Evolutionary conservation across 2,888 invertebrate species (phyloP).

Genomic region (Drosophila testacea): DNA sequence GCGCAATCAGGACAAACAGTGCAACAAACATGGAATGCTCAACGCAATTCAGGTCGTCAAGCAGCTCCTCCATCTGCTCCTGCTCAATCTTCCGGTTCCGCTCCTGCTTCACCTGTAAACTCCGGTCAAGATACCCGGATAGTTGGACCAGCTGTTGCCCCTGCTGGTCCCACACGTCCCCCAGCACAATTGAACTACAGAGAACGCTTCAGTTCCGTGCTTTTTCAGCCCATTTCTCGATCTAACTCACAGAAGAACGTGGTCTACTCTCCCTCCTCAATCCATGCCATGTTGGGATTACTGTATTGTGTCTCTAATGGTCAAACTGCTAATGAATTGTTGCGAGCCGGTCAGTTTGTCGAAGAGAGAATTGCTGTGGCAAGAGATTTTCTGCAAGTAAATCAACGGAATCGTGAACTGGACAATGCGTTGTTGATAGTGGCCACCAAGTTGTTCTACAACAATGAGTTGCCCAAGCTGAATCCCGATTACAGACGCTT

Average conservation of each 20-base stretch:
- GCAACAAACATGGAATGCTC: slow-evolving; percentile 19
- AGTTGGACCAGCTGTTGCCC: background rate
- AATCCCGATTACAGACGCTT: slow-evolving; percentile 35
- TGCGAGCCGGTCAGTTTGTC: slow-evolving; percentile 51
- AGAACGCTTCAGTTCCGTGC: slow-evolving; percentile 65
- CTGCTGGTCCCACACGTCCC: slow-evolving; percentile 40
- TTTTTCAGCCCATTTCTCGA: slow-evolving; percentile 60
- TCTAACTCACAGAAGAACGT: slow-evolving; percentile 59
- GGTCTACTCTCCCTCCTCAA: slow-evolving; percentile 85
- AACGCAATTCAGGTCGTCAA: background rate
- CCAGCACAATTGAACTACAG: slow-evolving; percentile 44
- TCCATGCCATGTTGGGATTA: slow-evolving; percentile 90
- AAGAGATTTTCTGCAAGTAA: slow-evolving; percentile 42
- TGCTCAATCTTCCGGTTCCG: background rate
- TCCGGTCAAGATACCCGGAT: background rate
- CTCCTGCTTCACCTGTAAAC: background rate
- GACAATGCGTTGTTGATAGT: slow-evolving; percentile 54
- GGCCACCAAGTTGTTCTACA: slow-evolving; percentile 75
- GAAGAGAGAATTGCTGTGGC: slow-evolving; percentile 14
- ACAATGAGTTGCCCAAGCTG: slow-evolving; percentile 36
- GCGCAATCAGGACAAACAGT: background rate
- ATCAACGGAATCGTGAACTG: slow-evolving; percentile 5
- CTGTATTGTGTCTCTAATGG: slow-evolving; percentile 90
- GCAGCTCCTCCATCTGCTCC: background rate
- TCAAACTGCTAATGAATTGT: slow-evolving; percentile 69